Conservation (phyloP, 1,140 invertebrate genomes). For the Leptinotarsa undecemlineata region DNA sequence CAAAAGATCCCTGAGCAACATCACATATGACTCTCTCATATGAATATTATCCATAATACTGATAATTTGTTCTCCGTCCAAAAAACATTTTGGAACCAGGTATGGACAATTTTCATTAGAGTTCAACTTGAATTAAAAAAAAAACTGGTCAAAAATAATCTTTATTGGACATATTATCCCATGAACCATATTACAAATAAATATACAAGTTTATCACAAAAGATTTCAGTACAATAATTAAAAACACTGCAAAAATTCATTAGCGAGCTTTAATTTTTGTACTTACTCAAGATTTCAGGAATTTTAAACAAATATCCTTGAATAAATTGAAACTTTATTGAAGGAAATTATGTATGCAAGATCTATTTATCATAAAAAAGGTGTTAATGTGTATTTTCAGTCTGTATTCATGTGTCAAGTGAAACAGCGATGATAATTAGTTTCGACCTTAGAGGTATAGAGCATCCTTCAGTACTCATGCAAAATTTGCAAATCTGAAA, state of each 20-base stretch:
- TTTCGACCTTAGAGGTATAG: too few species aligned
- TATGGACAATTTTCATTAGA: too few species aligned
- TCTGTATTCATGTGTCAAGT: neutral
- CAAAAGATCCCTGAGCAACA: too few species aligned
- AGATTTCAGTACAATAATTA: conserved; percentile 53
- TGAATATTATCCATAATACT: too few species aligned
- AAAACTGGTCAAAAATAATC: conserved; percentile 44
- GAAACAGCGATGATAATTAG: too few species aligned
- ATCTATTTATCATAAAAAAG: neutral
- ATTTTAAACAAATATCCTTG: conserved; percentile 19
- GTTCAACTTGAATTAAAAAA: too few species aligned
- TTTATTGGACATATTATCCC: conserved; percentile 55
- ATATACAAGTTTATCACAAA: conserved; percentile 54
- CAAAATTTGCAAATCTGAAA: too few species aligned
- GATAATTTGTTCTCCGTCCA: too few species aligned
- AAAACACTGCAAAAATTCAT: conserved; percentile 17
- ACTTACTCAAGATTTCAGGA: conserved; percentile 36
- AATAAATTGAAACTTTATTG: neutral
- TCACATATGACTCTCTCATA: too few species aligned
- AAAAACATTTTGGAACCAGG: too few species aligned
- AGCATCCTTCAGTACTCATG: too few species aligned
- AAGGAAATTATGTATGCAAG: neutral
- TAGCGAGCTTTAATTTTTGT: conserved; percentile 32
- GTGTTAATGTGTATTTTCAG: neutral
- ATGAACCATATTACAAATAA: conserved; percentile 51